phyloP scores from a whole-genome alignment of 2,113 vertebrate species.

The Ivindomyrus marchei region DNA sequence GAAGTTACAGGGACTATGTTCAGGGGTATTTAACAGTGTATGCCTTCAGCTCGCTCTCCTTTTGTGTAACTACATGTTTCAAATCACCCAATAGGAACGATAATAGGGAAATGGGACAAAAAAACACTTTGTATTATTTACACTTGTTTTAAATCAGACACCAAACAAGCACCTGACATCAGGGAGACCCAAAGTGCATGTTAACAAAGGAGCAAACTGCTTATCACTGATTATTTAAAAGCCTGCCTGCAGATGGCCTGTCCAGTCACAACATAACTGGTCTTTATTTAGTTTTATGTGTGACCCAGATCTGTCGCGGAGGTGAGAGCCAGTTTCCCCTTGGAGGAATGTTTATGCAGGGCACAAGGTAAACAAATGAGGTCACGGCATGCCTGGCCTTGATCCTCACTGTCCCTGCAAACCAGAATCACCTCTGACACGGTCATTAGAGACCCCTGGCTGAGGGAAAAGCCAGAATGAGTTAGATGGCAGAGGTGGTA shows the following conservation, averaged over 20 bases:
- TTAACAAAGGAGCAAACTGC: neutral
- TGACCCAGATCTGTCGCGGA: neutral
- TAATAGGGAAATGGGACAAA: neutral
- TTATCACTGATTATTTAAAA: neutral
- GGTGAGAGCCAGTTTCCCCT: neutral
- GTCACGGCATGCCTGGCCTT: neutral
- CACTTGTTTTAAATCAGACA: neutral
- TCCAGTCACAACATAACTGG: neutral
- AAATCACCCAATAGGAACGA: neutral
- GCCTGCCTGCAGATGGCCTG: neutral
- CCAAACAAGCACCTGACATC: neutral
- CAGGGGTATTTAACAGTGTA: neutral
- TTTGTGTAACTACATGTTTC: neutral
- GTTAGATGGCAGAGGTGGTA: slow-evolving; percentile 34
- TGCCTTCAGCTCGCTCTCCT: neutral
- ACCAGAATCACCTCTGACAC: neutral
- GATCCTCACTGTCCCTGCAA: neutral
- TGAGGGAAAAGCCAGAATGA: slow-evolving; percentile 3
- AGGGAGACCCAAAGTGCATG: neutral
- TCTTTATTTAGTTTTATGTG: neutral
- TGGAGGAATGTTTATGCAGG: neutral
- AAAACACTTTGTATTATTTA: neutral
- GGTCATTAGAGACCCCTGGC: neutral
- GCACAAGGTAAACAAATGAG: neutral
- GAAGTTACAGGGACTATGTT: neutral